A percentile compares a stretch with the other conserved stretches of the same genome.
Evolutionary conservation across 2,113 vertebrate genomes (phyloP).

Genomic region (Machaerirhynchus nigripectus): DNA sequence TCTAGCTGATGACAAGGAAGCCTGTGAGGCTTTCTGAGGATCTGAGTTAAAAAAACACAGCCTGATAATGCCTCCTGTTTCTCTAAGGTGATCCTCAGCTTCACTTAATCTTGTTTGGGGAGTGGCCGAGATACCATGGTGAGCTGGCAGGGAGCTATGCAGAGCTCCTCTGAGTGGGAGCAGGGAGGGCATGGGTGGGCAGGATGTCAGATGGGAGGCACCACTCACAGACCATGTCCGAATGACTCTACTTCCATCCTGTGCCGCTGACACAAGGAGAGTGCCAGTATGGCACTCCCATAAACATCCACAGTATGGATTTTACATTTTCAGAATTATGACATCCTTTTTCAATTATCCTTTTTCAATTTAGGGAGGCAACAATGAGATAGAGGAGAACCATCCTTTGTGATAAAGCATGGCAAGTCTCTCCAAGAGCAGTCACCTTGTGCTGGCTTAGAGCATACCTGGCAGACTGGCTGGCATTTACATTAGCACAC

Average conservation of each 20-base stretch:
- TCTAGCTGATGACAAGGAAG: slow-evolving; percentile 21
- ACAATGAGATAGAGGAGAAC: not conserved
- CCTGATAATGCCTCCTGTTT: not conserved
- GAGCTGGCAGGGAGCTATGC: not conserved
- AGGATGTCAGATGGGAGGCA: not conserved
- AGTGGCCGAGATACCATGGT: not conserved
- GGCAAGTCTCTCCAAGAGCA: not conserved
- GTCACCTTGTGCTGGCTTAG: not conserved
- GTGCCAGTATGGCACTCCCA: not conserved
- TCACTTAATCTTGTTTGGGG: not conserved
- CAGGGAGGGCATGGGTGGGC: not conserved
- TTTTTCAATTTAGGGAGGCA: not conserved
- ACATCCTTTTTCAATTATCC: not conserved
- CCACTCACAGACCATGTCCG: not conserved
- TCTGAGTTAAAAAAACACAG: not conserved
- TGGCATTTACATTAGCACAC: not conserved
- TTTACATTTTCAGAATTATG: not conserved
- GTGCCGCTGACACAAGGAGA: not conserved
- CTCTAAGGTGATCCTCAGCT: not conserved
- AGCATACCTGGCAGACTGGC: not conserved
- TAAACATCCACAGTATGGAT: no score
- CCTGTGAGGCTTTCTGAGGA: not conserved
- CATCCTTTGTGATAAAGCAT: not conserved
- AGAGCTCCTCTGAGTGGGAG: not conserved
- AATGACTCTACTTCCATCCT: not conserved